A percentile compares a stretch with the other conserved stretches of the same genome.
These are phyloP conservation scores for Linnaemya vulpina DNA, from an alignment of 2,888 invertebrate species.

Conservation along the genomic window DNA sequence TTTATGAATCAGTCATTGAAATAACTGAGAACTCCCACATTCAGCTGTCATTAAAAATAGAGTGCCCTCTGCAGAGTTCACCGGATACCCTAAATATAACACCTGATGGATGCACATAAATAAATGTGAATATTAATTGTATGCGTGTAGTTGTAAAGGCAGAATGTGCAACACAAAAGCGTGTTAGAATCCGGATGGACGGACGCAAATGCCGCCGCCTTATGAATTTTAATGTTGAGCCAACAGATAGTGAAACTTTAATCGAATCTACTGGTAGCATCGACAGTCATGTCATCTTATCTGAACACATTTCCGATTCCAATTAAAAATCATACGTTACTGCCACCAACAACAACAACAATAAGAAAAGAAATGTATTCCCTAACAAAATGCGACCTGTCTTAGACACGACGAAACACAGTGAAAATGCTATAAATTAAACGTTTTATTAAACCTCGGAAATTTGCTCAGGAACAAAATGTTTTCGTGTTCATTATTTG, in stretches of 20 bases:
- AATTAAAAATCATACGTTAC: slow-evolving; percentile 55
- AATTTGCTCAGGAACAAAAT: slow-evolving; percentile 53
- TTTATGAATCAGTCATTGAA: no score
- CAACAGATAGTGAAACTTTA: neutral
- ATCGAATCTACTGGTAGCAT: neutral
- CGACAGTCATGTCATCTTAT: neutral
- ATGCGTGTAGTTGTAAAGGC: no score
- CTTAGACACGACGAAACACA: slow-evolving; percentile 35
- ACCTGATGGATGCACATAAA: no score
- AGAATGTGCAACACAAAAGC: neutral
- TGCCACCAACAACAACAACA: neutral
- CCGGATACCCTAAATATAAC: no score
- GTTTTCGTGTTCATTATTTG: slow-evolving; percentile 26
- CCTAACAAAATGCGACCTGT: slow-evolving; percentile 25
- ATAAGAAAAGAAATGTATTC: neutral
- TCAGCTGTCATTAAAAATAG: no score
- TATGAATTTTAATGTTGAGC: neutral
- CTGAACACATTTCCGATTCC: slow-evolving; percentile 48
- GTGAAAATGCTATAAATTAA: slow-evolving; percentile 59
- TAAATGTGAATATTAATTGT: no score
- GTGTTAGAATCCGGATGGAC: neutral
- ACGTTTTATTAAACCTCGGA: slow-evolving; percentile 70
- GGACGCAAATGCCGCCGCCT: no score
- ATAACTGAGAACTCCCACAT: no score
- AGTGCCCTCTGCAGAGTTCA: no score